phyloP scores from a whole-genome alignment of 2,888 invertebrate genomes.

The Drosophila kambysellisi region DNA sequence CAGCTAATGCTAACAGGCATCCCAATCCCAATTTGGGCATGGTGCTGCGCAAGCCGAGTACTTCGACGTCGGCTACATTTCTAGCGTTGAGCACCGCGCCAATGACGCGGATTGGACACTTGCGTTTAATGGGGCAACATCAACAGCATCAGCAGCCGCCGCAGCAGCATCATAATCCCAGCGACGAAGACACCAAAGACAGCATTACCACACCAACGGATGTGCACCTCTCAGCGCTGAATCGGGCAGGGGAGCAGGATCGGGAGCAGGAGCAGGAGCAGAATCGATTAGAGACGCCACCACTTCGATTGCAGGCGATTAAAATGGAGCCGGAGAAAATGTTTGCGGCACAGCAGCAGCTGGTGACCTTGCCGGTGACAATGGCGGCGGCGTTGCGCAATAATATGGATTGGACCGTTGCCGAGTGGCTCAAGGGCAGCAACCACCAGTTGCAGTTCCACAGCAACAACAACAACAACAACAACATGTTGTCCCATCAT shows the following conservation, averaged over 20 bases:
- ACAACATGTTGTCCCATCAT: constrained; percentile 29
- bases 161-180: neutral
- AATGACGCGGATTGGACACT: constrained; percentile 72
- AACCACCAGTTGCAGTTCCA: constrained; percentile 47
- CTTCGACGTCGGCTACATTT: constrained; percentile 42
- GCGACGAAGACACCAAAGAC: constrained; percentile 78
- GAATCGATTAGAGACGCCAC: constrained; percentile 24
- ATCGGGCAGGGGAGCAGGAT: constrained; percentile 50
- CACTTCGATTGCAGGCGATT: constrained; percentile 65
- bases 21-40: constrained; percentile 47
- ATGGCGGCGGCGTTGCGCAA: constrained; percentile 57
- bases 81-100: constrained; percentile 39
- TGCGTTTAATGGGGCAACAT: constrained; percentile 61
- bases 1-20: neutral
- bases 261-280: constrained; percentile 43
- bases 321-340: constrained; percentile 63
- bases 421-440: constrained; percentile 80
- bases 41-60: constrained; percentile 72
- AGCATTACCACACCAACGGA: constrained; percentile 47
- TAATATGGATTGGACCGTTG: constrained; percentile 77
- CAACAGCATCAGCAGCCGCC: constrained; percentile 5
- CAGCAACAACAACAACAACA: constrained; percentile 20
- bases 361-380: constrained; percentile 53
- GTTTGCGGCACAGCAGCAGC: constrained; percentile 51
- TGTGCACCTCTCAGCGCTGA: constrained; percentile 66